Evolutionary conservation across 2,888 invertebrate genomes (phyloP).

Genomic region (Pantelozetes paolii): DNA sequence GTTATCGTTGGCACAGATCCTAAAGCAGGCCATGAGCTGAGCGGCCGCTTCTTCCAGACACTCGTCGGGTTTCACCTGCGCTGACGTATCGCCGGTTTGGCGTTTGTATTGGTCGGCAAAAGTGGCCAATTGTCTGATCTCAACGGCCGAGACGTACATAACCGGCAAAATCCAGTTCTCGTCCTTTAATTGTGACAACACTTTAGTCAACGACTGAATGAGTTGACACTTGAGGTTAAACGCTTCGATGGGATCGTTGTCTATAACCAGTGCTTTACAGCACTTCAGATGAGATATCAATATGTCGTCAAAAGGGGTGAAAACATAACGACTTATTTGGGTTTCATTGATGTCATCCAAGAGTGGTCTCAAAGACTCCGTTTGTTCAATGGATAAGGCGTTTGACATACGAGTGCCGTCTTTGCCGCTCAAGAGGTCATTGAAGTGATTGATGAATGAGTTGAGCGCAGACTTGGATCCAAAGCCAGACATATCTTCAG

Average conservation of each 20-base stretch:
- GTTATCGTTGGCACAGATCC: conserved; percentile 92
- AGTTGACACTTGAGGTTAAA: conserved; percentile 68
- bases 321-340: conserved; percentile 54
- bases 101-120: conserved; percentile 49
- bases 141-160: conserved; percentile 82
- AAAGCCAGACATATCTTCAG: background rate
- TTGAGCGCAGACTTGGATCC: background rate
- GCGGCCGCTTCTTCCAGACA: conserved; percentile 89
- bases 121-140: conserved; percentile 67
- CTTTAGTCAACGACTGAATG: conserved; percentile 64
- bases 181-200: conserved; percentile 80
- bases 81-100: conserved; percentile 52
- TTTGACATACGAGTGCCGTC: background rate
- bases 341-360: conserved; percentile 22
- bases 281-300: conserved; percentile 70
- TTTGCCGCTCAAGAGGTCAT: background rate
- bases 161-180: conserved; percentile 96
- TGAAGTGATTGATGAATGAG: conserved; percentile 5
- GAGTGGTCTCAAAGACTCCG: background rate
- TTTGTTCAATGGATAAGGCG: background rate
- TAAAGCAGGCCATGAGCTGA: conserved; percentile 82
- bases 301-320: conserved; percentile 68
- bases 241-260: conserved; percentile 60
- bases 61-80: conserved; percentile 57
- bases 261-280: conserved; percentile 51